Evolutionary conservation across 1,140 invertebrate genomes (phyloP).

Genomic region (Bombus balteatus): DNA sequence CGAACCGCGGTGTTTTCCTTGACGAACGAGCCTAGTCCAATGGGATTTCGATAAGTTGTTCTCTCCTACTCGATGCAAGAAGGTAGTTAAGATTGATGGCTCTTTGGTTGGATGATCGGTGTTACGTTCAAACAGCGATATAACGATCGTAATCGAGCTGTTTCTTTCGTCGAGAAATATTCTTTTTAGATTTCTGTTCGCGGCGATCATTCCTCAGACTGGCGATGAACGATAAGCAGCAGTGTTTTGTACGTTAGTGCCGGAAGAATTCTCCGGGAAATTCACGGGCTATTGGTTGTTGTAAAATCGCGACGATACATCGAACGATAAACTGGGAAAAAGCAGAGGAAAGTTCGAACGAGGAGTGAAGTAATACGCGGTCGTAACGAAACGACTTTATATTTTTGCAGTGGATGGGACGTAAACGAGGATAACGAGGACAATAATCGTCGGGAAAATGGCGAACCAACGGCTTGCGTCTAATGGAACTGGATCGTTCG

Average conservation of each 20-base stretch:
- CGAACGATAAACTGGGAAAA: background rate
- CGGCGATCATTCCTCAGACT: background rate
- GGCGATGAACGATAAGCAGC: background rate
- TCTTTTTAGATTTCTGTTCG: conserved; percentile 9
- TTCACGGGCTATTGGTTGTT: background rate
- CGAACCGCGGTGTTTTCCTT: conserved; percentile 38
- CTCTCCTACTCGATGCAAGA: background rate
- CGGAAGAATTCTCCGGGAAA: background rate
- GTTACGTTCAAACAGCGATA: conserved; percentile 10
- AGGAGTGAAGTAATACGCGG: background rate
- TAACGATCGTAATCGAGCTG: conserved; percentile 10
- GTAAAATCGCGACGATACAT: background rate
- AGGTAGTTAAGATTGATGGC: conserved; percentile 39
- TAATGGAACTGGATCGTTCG: background rate
- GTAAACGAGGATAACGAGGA: background rate
- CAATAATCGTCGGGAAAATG: background rate
- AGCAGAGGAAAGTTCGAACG: background rate
- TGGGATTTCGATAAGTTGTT: conserved; percentile 50
- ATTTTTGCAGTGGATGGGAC: background rate
- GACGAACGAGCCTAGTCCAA: conserved; percentile 34
- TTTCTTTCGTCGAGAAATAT: conserved; percentile 5
- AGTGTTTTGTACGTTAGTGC: background rate
- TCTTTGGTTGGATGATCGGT: conserved; percentile 15
- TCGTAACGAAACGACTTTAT: background rate
- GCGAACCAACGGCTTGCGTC: background rate